These are phyloP conservation scores for Onychomys torridus DNA, from an alignment of 2,797 vertebrate genomes.

Conservation along the genomic window DNA sequence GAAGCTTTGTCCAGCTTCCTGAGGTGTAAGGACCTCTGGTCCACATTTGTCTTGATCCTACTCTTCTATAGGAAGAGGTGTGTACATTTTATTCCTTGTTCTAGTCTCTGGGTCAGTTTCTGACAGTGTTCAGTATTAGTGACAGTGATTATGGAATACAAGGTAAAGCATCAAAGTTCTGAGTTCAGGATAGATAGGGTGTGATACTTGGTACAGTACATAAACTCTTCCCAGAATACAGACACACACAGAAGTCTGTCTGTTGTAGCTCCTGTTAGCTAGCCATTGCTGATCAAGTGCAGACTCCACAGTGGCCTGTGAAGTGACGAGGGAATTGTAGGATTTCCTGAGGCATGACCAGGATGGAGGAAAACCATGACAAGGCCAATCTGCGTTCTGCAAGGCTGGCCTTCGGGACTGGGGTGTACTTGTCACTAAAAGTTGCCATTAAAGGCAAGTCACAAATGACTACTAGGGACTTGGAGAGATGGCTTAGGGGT, in stretches of 20 bases:
- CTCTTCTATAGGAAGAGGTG: neutral
- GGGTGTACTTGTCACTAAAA: neutral
- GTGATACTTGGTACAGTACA: neutral
- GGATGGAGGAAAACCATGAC: neutral
- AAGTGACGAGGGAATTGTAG: neutral
- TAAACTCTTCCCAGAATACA: neutral
- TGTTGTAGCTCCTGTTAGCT: neutral
- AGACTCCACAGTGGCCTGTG: neutral
- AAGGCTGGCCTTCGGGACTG: neutral
- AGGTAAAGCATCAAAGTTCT: neutral
- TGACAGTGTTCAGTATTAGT: neutral
- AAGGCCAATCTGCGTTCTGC: neutral
- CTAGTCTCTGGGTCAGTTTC: neutral
- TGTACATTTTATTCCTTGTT: slow-evolving; percentile 54
- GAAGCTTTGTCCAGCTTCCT: neutral
- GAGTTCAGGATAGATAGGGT: neutral
- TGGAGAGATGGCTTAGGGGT: neutral
- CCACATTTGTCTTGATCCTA: neutral
- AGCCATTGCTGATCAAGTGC: neutral
- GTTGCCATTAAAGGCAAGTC: neutral
- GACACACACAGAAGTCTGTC: neutral
- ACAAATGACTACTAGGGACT: neutral
- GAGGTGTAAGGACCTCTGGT: neutral
- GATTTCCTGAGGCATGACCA: slow-evolving; percentile 29
- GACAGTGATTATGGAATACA: neutral